A percentile compares a stretch with the other conserved stretches of the same genome.
Evolutionary conservation across 2,113 vertebrate genomes (phyloP).

Genomic region (Grus americana): DNA sequence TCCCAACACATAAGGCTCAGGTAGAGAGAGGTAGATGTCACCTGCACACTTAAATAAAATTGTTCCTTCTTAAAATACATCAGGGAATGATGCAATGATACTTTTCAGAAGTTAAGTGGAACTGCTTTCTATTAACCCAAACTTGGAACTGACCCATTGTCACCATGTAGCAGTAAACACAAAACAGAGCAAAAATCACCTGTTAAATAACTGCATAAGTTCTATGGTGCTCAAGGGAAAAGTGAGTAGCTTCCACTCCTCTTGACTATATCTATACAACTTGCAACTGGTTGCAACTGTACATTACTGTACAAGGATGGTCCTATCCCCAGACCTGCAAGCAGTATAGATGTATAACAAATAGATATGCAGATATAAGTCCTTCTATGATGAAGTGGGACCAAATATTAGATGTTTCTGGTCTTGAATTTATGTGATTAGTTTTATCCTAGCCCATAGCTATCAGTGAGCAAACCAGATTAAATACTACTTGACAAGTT

Average conservation of each 20-base stretch:
- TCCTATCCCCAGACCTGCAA: not conserved
- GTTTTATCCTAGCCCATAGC: not conserved
- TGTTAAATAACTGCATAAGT: not conserved
- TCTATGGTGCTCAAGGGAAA: not conserved
- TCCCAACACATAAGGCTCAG: not conserved
- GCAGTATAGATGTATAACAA: not conserved
- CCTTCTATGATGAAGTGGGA: not conserved
- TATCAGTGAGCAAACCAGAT: not conserved
- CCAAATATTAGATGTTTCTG: not conserved
- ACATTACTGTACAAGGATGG: not conserved
- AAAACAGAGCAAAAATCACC: not conserved
- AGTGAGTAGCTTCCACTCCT: not conserved
- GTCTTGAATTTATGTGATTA: not conserved
- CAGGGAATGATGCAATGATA: not conserved
- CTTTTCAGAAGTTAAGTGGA: not conserved
- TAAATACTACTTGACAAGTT: not conserved
- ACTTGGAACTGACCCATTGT: not conserved
- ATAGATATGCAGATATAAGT: not conserved
- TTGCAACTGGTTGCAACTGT: not conserved
- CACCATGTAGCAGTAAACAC: not conserved
- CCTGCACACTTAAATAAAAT: not conserved
- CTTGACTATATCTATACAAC: not conserved
- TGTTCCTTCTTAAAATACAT: not conserved
- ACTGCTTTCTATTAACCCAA: not conserved
- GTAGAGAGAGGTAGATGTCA: not conserved